Base-by-base conservation (phyloP, 2,797 vertebrate genomes). In the Zalophus californianus region DNA sequence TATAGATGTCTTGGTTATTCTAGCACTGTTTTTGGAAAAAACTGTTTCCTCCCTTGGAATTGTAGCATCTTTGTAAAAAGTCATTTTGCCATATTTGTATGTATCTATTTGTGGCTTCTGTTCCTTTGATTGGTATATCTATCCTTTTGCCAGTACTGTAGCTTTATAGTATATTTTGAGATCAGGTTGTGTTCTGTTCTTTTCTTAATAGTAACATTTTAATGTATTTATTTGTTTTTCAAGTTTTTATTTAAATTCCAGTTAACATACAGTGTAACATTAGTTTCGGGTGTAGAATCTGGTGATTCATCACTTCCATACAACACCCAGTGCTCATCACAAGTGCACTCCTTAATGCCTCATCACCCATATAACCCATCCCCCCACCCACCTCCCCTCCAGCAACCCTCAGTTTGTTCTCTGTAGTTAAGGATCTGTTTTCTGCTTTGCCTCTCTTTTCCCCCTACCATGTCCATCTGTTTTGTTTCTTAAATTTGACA, bases 111-210 rank as follows among this genome's bases (percentile, higher is more conserved):
- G 68, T 92, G 79, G 25, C 52, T 54, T 73, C 38, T 73, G 6
- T 73, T 73, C 23, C 38, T 73, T 44, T 73, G 38, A 14, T 72
- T 72, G 38, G 38, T 73, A 15, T 25, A 6, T 72, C 68, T 72
- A 21, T 27, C 23, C 70, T 73, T 72, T 73, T 73, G 70, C 38
- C 38, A 41, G 38, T 41, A 41, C 70, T 72, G 38, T 25, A 73
- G 23, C 70, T 80, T 96, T 73, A 35, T 72, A 72, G 23, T 85
- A 75, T 90, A 50, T 94, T 77, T 94, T 94, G 48, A 94, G 79
- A 41, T 62, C 35, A 73, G 62, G 12, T 93, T 18, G 41, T 92
- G 7, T 64, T 16, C 14, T 32, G 2, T 70, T 70, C 68, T 70
- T 21, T 70, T 70, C 68, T 70, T 70, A 70, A 73, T 73, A 73